phyloP scores from a whole-genome alignment of 2,113 vertebrate species.

The Coturnix japonica region DNA sequence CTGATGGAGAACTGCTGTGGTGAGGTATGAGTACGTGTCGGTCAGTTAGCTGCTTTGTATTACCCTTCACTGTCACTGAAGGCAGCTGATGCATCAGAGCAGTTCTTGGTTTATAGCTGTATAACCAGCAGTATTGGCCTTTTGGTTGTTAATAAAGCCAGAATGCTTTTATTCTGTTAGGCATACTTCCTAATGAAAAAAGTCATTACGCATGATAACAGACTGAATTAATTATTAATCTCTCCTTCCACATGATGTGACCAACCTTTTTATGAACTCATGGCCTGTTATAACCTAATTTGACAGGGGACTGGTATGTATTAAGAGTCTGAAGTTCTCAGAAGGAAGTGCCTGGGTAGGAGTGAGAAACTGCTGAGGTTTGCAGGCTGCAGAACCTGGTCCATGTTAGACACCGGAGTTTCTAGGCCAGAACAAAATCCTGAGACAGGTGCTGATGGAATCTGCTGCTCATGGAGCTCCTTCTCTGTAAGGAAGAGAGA shows the following conservation, averaged over 20 bases:
- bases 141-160: background rate
- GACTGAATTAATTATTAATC: background rate
- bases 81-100: background rate
- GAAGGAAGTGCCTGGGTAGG: background rate
- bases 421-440: fast-evolving
- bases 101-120: background rate
- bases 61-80: background rate
- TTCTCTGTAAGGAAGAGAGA: background rate
- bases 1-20: background rate
- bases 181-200: background rate
- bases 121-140: background rate
- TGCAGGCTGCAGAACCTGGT: background rate
- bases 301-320: background rate
- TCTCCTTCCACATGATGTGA: background rate
- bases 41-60: background rate
- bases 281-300: background rate
- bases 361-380: background rate
- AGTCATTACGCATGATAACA: background rate
- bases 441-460: background rate
- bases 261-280: background rate
- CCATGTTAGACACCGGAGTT: background rate
- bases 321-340: background rate
- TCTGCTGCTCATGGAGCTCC: background rate
- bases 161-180: background rate
- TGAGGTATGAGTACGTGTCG: background rate